A percentile compares a stretch with the other conserved stretches of the same genome.
phyloP scores from a whole-genome alignment of 1,140 invertebrate species.

The Caenorhabditis latens region DNA sequence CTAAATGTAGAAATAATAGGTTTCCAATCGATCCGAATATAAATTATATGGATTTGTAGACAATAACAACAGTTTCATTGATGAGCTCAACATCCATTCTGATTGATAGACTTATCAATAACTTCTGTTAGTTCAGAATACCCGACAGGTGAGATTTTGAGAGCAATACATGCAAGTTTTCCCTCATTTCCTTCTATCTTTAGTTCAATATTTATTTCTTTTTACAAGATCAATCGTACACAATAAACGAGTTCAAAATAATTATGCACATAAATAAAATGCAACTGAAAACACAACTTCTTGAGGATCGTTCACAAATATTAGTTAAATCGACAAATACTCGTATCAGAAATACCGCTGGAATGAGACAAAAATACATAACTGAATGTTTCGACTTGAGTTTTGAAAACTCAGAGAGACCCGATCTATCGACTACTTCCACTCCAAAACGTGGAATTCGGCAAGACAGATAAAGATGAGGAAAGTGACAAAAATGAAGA shows the following conservation, averaged over 20 bases:
- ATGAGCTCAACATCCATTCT: background rate
- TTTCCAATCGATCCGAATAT: background rate
- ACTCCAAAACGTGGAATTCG: conserved; percentile 36
- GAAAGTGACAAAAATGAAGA: conserved; percentile 39
- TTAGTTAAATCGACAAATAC: background rate
- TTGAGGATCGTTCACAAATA: conserved; percentile 22
- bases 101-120: background rate
- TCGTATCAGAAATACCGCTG: background rate
- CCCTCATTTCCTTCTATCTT: no score
- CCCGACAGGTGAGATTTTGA: background rate
- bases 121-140: background rate
- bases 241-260: no score
- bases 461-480: conserved; percentile 16
- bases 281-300: background rate
- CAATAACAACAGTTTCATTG: background rate
- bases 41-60: background rate
- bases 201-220: background rate
- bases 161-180: background rate
- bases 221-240: no score
- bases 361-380: background rate
- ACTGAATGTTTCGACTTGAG: background rate
- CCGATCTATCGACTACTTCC: conserved; percentile 5
- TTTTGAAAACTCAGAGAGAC: background rate
- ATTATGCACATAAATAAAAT: background rate
- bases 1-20: background rate